Base-by-base conservation (phyloP, 1,140 invertebrate species). In the Centruroides sculpturatus region DNA sequence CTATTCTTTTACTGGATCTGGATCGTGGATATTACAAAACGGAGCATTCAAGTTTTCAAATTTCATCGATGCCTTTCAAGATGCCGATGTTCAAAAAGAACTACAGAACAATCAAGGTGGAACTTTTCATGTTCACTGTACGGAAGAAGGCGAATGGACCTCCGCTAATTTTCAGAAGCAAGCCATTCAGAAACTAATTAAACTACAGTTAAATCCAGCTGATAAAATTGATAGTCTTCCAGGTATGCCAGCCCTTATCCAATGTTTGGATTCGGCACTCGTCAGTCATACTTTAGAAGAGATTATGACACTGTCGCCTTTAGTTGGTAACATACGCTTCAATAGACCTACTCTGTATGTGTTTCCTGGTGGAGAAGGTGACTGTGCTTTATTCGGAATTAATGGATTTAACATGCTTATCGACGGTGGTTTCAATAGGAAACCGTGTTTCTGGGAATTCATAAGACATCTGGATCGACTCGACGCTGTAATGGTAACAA, bases 341-440 rank as follows among this genome's bases (percentile, higher is more conserved):
- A 92, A 84, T 69, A 86, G 92, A 77, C 93, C 93, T 23, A 97
- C 93, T 0, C 80, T 98, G 9, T 98, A 97, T 75, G 89, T 97
- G 65, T 98, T 98, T 80, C 94, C 94, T 6, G 92, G 89, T 56
- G 91, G 92, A 36, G 91, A 97, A 75, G 93, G 93, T 23, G 93
- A 98, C 72, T 92, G 92, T 9, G 91, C 92, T 5, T 81, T 97
- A 34, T 97, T 98, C 72, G 93, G 92, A 35, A 92, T 98, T 68
- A 96, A 92, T 71, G 93, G 93, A 10, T 98, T 97, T 72, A 97
- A 96, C 71, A 93, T 98, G 87, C 80, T 98, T 5, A 82, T 97
- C 11, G 92, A 97, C 76, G 92, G 92, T 61, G 94, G 94, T 1
- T 96, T 92, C 73, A 88, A 87, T 55, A 82, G 90, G 60, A 93